These are phyloP conservation scores for Diabrotica balteata DNA, from an alignment of 2,888 invertebrate species.

Conservation along the genomic window DNA sequence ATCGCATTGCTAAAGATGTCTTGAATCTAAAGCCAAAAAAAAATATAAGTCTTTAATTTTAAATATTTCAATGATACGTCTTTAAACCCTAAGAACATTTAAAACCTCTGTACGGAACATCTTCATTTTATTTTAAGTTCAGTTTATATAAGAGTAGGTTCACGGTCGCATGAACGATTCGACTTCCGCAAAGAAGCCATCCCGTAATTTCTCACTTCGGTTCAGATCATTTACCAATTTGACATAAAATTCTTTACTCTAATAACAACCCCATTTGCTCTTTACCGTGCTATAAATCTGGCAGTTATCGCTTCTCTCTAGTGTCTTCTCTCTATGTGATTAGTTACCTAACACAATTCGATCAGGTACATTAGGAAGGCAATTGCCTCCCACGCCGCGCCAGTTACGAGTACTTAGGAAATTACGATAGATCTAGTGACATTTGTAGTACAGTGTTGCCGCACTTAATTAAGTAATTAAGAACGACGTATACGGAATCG, in stretches of 20 bases:
- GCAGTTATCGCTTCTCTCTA: not conserved
- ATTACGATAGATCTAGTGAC: not conserved
- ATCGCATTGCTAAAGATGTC: too few species aligned
- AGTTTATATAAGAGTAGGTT: too few species aligned
- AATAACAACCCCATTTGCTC: not conserved
- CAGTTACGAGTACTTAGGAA: not conserved
- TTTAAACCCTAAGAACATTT: too few species aligned
- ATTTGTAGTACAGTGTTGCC: not conserved
- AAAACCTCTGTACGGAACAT: too few species aligned
- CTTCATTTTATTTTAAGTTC: too few species aligned
- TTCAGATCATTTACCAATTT: not conserved
- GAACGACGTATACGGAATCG: too few species aligned
- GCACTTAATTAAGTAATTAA: too few species aligned
- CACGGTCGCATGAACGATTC: too few species aligned
- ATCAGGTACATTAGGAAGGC: not conserved
- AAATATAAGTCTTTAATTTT: too few species aligned
- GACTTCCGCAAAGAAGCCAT: too few species aligned
- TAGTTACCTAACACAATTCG: not conserved
- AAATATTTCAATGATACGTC: too few species aligned
- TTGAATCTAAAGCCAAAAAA: too few species aligned
- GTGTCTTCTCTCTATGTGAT: slow-evolving; percentile 1
- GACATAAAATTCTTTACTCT: not conserved
- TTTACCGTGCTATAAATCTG: not conserved
- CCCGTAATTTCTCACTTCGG: not conserved
- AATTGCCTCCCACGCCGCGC: not conserved